Percentiles rank a stretch among this genome's conserved stretches.
Evolutionary conservation across 2,113 vertebrate genomes (phyloP).

Genomic region (Urocolius indicus): DNA sequence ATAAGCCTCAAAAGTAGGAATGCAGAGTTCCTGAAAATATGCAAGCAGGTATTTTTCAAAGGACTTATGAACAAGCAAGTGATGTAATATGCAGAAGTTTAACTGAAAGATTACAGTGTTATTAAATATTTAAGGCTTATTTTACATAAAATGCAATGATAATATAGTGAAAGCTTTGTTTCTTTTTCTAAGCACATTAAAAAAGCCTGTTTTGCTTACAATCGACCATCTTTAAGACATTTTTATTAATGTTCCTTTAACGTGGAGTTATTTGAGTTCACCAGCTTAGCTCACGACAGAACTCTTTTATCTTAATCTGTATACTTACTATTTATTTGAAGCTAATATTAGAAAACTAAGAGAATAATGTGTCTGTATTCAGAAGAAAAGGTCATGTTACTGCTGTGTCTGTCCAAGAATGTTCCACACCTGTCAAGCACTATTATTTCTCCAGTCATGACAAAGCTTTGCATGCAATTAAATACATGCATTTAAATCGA

Average conservation of each 20-base stretch:
- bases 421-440: not conserved
- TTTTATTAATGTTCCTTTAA: not conserved
- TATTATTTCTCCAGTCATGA: not conserved
- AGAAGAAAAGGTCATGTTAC: not conserved
- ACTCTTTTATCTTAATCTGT: not conserved
- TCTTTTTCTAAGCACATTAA: not conserved
- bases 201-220: not conserved
- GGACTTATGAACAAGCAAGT: not conserved
- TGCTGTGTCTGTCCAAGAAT: not conserved
- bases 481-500: not conserved
- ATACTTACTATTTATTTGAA: not conserved
- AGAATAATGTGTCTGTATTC: not conserved
- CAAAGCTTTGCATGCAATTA: not conserved
- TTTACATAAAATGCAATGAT: not conserved
- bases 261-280: not conserved
- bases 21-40: not conserved
- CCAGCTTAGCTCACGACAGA: not conserved
- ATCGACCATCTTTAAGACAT: not conserved
- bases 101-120: not conserved
- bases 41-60: not conserved
- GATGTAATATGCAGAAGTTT: not conserved
- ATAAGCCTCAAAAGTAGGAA: not conserved
- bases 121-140: not conserved
- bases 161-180: not conserved
- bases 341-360: not conserved